Conservation (phyloP, 2,113 vertebrate genomes). For the Apeltes quadracus region DNA sequence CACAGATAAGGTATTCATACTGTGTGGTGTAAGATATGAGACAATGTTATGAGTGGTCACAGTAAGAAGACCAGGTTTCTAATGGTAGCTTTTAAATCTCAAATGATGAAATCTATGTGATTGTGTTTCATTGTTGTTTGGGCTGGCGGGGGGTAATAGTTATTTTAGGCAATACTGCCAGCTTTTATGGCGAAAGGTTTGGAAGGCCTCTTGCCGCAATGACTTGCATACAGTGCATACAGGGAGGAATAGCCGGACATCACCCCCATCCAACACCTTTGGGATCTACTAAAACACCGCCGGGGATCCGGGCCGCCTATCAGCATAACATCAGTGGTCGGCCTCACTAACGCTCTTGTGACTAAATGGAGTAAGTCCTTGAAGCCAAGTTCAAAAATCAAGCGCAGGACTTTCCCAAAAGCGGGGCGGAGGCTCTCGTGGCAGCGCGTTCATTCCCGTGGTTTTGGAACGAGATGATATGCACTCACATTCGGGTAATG, state of each 20-base stretch:
- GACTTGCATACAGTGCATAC: background rate
- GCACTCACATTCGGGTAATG: background rate
- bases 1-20: background rate
- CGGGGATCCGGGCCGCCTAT: background rate
- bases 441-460: background rate
- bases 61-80: background rate
- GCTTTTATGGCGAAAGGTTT: background rate
- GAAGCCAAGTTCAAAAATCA: background rate
- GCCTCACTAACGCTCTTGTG: background rate
- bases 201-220: background rate
- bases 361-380: background rate
- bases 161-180: background rate
- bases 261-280: slow-evolving; percentile 2
- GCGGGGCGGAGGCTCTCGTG: slow-evolving; percentile 2
- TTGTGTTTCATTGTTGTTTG: background rate
- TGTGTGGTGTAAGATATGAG: background rate
- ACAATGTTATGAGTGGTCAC: background rate
- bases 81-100: background rate
- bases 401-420: slow-evolving; percentile 1
- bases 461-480: slow-evolving; percentile 9
- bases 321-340: background rate
- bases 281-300: background rate
- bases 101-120: background rate
- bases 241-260: slow-evolving; percentile 11
- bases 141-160: background rate